Evolutionary conservation across 2,113 vertebrate genomes (phyloP).

Genomic region (Blennius ocellaris): DNA sequence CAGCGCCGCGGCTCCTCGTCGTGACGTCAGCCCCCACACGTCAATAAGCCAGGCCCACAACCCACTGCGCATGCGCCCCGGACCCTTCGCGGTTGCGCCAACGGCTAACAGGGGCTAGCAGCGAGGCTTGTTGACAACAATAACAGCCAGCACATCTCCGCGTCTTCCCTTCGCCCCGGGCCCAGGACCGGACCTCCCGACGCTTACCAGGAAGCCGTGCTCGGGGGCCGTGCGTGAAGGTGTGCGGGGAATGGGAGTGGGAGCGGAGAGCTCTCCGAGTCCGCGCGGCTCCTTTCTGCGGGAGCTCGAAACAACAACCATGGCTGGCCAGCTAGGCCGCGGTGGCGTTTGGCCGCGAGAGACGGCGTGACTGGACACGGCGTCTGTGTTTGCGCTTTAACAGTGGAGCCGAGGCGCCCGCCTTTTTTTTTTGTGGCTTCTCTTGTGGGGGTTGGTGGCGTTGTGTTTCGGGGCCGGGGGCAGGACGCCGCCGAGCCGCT

Average conservation of each 20-base stretch:
- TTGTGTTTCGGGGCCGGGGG: slow-evolving; percentile 16
- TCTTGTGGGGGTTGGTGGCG: too few species aligned
- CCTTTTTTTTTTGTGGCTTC: too few species aligned
- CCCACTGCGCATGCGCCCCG: slow-evolving; percentile 76
- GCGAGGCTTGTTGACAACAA: slow-evolving; percentile 82
- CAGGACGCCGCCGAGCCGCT: slow-evolving; percentile 47
- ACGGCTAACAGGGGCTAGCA: slow-evolving; percentile 80
- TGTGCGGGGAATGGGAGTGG: slow-evolving; percentile 79
- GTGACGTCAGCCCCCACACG: neutral
- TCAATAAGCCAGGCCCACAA: slow-evolving; percentile 29
- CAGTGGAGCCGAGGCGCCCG: neutral
- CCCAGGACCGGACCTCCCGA: slow-evolving; percentile 35
- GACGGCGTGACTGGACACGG: slow-evolving; percentile 13
- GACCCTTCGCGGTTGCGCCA: slow-evolving; percentile 82
- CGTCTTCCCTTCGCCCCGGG: slow-evolving; percentile 24
- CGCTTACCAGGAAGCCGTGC: slow-evolving; percentile 7
- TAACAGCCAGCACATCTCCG: slow-evolving; percentile 72
- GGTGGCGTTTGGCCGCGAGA: slow-evolving; percentile 33
- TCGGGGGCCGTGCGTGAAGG: slow-evolving; percentile 26
- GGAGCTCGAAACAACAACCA: slow-evolving; percentile 80
- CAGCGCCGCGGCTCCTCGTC: neutral
- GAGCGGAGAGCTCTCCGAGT: slow-evolving; percentile 74
- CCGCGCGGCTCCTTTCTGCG: slow-evolving; percentile 75
- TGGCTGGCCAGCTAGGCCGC: slow-evolving; percentile 83
- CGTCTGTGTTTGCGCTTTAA: slow-evolving; percentile 5